Base-by-base conservation (phyloP, 2,888 invertebrate genomes). In the Fragum whitleyi region DNA sequence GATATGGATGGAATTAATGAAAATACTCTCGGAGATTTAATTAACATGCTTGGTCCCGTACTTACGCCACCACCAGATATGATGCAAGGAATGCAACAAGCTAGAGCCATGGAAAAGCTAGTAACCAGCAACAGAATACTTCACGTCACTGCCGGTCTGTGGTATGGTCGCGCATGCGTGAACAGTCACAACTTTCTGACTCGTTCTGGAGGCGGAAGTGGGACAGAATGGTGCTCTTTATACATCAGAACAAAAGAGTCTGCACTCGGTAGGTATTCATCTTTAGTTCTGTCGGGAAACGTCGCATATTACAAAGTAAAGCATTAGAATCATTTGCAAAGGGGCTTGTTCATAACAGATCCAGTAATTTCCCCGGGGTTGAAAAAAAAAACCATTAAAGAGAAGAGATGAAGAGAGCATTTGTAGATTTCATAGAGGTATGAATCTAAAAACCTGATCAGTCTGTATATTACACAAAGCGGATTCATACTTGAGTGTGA, bases 101-200 rank as follows among this genome's bases (percentile, higher is more conserved):
- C 36, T 16, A 23, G 21, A 55, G 28, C 19, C n/a, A 71, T 71
- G 70, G 55, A 39, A 36, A 32, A 19, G n/a, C 14, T 39, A 2
- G n/a, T 42, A 9, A 42, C n/a, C 42, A 21, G 42, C 7, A 39
- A 65, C 3, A n/a, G 65, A 39, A 42, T 65, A 39, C 28, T 78
- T 1, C 67, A 75, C 55, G 28, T 82, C 5, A 72, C 65, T 55
- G 78, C 75, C 1, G 81, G 81, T 9, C 36, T 82, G 7, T 82
- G 81, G 81, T 82, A 76, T 39, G 71, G 75, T 14, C 57, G 72
- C 16, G 75, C 76, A 28, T 82, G 81, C 42, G 28, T 82, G 23
- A 68, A 72, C 32, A 68, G 29, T 16, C 32, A 29, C n/a, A 14
- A 55, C 5, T 7, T 71, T 9, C 28, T 29, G 23, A n/a, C 16